Conservation (phyloP, 2,113 vertebrate species). For the Stegastes partitus region DNA sequence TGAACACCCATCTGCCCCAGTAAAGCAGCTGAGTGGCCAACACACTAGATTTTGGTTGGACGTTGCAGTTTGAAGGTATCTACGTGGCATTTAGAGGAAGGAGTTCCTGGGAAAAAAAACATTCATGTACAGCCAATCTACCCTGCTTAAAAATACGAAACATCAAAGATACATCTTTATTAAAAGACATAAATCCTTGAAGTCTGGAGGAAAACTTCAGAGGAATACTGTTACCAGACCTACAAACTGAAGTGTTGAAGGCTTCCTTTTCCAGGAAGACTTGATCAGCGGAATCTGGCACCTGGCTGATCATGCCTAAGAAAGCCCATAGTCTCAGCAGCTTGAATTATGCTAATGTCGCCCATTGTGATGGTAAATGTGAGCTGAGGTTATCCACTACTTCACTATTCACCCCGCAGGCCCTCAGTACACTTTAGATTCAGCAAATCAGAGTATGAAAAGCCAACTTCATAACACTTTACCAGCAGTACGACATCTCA, state of each 20-base stretch:
- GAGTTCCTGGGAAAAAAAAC: not conserved
- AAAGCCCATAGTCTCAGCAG: slow-evolving; percentile 73
- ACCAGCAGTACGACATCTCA: slow-evolving; percentile 90
- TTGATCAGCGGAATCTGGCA: slow-evolving; percentile 59
- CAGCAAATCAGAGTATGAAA: slow-evolving; percentile 86
- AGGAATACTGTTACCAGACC: not conserved
- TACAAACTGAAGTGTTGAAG: not conserved
- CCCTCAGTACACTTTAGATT: slow-evolving; percentile 81
- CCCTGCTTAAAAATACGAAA: slow-evolving; percentile 16
- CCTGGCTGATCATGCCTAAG: slow-evolving; percentile 77
- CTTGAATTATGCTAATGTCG: slow-evolving; percentile 86
- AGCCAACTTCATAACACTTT: slow-evolving; percentile 64
- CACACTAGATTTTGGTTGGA: not conserved
- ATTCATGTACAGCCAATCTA: not conserved
- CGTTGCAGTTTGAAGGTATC: not conserved
- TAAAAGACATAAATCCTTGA: slow-evolving; percentile 14
- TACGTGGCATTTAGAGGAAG: not conserved
- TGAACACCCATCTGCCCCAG: not conserved
- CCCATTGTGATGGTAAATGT: slow-evolving; percentile 91
- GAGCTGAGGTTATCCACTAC: slow-evolving; percentile 82
- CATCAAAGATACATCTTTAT: slow-evolving; percentile 17
- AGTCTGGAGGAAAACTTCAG: not conserved
- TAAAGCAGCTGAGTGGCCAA: not conserved
- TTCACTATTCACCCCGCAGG: slow-evolving; percentile 83
- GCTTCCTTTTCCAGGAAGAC: slow-evolving; percentile 45